phyloP scores from a whole-genome alignment of 2,113 vertebrate genomes.

The Clarias batrachus region DNA sequence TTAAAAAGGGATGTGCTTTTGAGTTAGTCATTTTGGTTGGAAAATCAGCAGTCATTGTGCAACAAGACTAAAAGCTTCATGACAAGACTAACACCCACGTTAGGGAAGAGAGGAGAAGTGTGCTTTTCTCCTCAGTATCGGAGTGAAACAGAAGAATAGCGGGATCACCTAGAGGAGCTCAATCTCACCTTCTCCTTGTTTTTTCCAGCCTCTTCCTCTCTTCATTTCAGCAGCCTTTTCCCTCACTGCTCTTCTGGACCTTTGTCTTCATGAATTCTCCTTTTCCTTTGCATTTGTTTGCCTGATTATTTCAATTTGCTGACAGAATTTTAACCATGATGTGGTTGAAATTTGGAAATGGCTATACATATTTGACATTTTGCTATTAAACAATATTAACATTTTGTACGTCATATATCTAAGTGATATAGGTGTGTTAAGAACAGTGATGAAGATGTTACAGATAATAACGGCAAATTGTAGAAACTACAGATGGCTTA shows the following conservation, averaged over 20 bases:
- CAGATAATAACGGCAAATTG: not conserved
- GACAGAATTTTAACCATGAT: constrained; percentile 74
- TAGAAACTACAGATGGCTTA: not conserved
- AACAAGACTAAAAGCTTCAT: constrained; percentile 21
- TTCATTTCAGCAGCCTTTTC: constrained; percentile 70
- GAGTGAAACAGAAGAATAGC: constrained; percentile 7
- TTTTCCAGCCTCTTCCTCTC: constrained; percentile 54
- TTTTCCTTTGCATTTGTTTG: constrained; percentile 66
- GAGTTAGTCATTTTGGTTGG: constrained; percentile 19
- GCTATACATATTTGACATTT: constrained; percentile 64
- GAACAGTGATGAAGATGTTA: not conserved
- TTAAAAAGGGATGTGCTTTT: constrained; percentile 5
- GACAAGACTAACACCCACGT: constrained; percentile 13
- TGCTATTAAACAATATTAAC: constrained; percentile 1
- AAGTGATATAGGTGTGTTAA: not conserved
- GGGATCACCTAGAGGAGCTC: not conserved
- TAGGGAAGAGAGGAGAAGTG: constrained; percentile 14
- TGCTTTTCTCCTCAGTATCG: constrained; percentile 7
- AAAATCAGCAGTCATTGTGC: constrained; percentile 23
- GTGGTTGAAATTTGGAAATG: constrained; percentile 77
- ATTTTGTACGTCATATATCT: not conserved
- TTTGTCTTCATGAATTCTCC: constrained; percentile 74
- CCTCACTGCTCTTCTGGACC: constrained; percentile 70
- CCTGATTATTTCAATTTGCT: constrained; percentile 73
- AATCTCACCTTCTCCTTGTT: constrained; percentile 22